These are phyloP conservation scores for Nymphalis polychloros DNA, from an alignment of 2,888 invertebrate species.

Conservation along the genomic window DNA sequence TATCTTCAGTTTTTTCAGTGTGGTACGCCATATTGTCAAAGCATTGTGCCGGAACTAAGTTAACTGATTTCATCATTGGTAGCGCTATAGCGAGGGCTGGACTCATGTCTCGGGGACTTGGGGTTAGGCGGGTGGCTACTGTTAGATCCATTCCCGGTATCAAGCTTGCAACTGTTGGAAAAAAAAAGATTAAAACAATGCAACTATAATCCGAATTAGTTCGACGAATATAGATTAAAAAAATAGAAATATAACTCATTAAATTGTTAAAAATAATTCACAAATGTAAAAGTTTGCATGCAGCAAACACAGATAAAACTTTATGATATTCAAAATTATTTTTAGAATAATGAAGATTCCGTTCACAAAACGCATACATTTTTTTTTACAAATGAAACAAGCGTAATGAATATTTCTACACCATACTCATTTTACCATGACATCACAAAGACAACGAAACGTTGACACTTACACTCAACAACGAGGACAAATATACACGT, in stretches of 20 bases:
- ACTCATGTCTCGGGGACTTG: conserved; percentile 85
- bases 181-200: conserved; percentile 28
- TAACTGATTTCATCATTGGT: conserved; percentile 82
- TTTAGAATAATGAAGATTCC: neutral
- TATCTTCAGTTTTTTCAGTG: conserved; percentile 60
- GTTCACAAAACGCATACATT: conserved; percentile 19
- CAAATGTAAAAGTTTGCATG: conserved; percentile 2
- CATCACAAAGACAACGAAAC: conserved; percentile 30
- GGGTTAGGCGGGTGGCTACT: conserved; percentile 84
- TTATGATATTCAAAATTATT: neutral
- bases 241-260: neutral
- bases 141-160: conserved; percentile 83
- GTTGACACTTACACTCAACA: conserved; percentile 29
- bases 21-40: conserved; percentile 79
- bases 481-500: conserved; percentile 27
- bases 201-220: neutral
- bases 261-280: neutral
- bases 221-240: neutral
- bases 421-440: conserved; percentile 24
- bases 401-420: conserved; percentile 29
- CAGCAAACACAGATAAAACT: conserved; percentile 4
- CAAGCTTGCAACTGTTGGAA: conserved; percentile 73
- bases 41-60: conserved; percentile 74
- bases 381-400: conserved; percentile 25
- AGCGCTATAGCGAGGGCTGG: conserved; percentile 83